Conservation (phyloP, 2,113 vertebrate genomes). For the Pteruthius melanotis region DNA sequence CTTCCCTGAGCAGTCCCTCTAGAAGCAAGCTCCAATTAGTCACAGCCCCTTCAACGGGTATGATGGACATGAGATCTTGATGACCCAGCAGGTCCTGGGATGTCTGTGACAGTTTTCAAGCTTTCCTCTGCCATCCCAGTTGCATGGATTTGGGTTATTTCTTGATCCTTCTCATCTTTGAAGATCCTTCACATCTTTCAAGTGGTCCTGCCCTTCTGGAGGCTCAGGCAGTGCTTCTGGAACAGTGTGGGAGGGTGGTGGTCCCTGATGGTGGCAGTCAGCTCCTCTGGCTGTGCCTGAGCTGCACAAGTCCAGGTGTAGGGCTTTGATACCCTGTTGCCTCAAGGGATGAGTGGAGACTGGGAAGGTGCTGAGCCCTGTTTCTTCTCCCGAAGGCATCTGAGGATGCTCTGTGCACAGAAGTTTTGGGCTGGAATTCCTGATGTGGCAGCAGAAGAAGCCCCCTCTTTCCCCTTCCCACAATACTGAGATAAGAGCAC, state of each 20-base stretch:
- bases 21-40: not conserved
- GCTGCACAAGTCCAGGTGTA: not conserved
- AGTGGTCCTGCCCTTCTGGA: not conserved
- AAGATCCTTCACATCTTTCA: not conserved
- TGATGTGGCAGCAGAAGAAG: not conserved
- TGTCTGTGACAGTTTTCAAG: not conserved
- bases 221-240: not conserved
- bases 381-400: not conserved
- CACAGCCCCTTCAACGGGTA: not conserved
- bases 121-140: not conserved
- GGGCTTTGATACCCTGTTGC: not conserved
- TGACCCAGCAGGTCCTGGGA: not conserved
- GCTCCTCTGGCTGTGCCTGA: not conserved
- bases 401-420: not conserved
- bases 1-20: not conserved
- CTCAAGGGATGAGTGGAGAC: rapidly evolving
- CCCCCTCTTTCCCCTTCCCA: not conserved
- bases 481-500: not conserved
- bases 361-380: not conserved
- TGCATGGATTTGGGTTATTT: not conserved
- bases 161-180: not conserved
- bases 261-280: not conserved
- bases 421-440: not conserved
- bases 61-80: not conserved
- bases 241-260: not conserved